Conservation (phyloP, 2,888 invertebrate genomes). For the Ormyrus thymus region DNA sequence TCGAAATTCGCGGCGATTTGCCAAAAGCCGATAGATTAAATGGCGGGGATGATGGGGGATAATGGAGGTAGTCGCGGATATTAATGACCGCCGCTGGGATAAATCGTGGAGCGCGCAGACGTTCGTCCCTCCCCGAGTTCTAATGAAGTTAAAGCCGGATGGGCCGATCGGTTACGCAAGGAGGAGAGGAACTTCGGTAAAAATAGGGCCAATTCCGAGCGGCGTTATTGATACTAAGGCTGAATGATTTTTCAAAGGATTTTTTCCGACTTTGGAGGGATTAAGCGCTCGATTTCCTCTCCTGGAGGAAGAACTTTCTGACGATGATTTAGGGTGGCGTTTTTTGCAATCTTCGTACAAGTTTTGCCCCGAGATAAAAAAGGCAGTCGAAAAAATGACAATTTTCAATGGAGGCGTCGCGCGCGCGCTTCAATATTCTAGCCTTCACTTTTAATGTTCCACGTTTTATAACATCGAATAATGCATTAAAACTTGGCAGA, state of each 20-base stretch:
- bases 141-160: slow-evolving; percentile 30
- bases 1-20: slow-evolving; percentile 36
- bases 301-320: too few species aligned
- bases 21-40: slow-evolving; percentile 34
- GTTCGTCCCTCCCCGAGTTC: slow-evolving; percentile 1
- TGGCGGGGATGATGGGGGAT: slow-evolving; percentile 34
- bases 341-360: too few species aligned
- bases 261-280: too few species aligned
- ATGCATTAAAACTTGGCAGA: too few species aligned
- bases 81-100: slow-evolving; percentile 35
- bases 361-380: too few species aligned
- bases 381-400: too few species aligned
- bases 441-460: too few species aligned
- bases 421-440: too few species aligned
- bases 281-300: not conserved
- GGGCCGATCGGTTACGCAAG: not conserved
- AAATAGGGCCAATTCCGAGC: slow-evolving; percentile 2
- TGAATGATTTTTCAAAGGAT: too few species aligned
- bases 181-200: not conserved
- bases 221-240: not conserved
- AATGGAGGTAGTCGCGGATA: slow-evolving; percentile 40
- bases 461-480: too few species aligned
- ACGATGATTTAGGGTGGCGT: too few species aligned
- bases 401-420: too few species aligned
- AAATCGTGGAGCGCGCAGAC: slow-evolving; percentile 18